Base-by-base conservation (phyloP, 1,140 invertebrate species). In the Lepidostoma basale region DNA sequence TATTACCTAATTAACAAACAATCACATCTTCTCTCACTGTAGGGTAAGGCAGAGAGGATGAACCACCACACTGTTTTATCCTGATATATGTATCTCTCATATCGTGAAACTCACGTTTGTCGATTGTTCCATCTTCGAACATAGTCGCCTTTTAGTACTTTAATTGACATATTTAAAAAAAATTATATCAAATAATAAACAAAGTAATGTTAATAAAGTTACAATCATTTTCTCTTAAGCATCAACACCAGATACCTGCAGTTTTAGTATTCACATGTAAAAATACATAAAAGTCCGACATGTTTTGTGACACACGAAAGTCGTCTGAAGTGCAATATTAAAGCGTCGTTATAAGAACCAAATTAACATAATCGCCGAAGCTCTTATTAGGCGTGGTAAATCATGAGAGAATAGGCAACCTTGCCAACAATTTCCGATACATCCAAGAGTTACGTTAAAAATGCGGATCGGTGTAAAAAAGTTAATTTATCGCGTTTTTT, bases 161-260 rank as follows among this genome's bases (percentile, higher is more conserved):
- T n/a, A n/a, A n/a, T n/a, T n/a, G n/a, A n/a, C n/a, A n/a, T n/a
- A n/a, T n/a, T n/a, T n/a, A n/a, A n/a, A n/a, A n/a, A n/a, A n/a
- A n/a, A n/a, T n/a, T n/a, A n/a, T n/a, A n/a, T n/a, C n/a, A n/a
- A n/a, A n/a, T n/a, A n/a, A n/a, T n/a, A n/a, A n/a, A n/a, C n/a
- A n/a, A n/a, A n/a, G n/a, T n/a, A n/a, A n/a, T n/a, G n/a, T n/a
- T n/a, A n/a, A n/a, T n/a, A n/a, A n/a, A n/a, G n/a, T n/a, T n/a
- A n/a, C n/a, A n/a, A n/a, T n/a, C n/a, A n/a, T n/a, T n/a, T n/a
- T n/a, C n/a, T n/a, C n/a, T n/a, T n/a, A n/a, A n/a, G n/a, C n/a
- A n/a, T n/a, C n/a, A n/a, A n/a, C n/a, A n/a, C n/a, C n/a, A n/a
- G 52, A 36, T 30, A 56, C 52, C 52, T 56, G 28, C 52, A 56